Percentiles rank a stretch among this genome's conserved stretches.
These are phyloP conservation scores for Ceyx margarethae DNA, from an alignment of 2,113 vertebrate genomes.

Conservation along the genomic window DNA sequence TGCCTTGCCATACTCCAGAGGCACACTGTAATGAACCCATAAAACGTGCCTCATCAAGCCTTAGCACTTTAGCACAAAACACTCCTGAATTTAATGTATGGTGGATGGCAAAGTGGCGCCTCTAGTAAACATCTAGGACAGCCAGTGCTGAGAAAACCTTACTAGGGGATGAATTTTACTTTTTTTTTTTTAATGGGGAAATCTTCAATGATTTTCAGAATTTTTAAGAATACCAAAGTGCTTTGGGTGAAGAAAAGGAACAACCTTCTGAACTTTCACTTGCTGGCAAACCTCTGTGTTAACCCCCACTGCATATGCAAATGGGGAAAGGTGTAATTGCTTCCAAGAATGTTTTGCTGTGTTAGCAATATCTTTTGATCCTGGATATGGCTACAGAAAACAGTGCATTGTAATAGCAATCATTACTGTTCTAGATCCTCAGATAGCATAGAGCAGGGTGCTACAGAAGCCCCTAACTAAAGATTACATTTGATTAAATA, in stretches of 20 bases:
- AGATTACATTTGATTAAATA: conserved; percentile 31
- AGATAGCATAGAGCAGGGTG: not conserved
- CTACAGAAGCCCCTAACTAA: conserved; percentile 23
- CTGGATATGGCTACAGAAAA: not conserved
- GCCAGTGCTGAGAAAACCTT: not conserved
- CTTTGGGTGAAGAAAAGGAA: not conserved
- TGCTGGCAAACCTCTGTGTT: not conserved
- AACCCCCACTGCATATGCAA: not conserved
- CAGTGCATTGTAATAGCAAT: not conserved
- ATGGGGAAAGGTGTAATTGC: not conserved
- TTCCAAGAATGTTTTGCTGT: not conserved
- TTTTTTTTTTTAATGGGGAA: not conserved
- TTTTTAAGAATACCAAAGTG: not conserved
- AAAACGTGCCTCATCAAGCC: conserved; percentile 54
- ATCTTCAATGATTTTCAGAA: not conserved
- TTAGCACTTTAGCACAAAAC: not conserved
- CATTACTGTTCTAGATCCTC: not conserved
- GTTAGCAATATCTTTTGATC: not conserved
- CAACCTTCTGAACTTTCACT: not conserved
- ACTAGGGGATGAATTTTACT: not conserved
- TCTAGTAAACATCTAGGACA: not conserved
- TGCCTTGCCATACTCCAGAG: conserved; percentile 34
- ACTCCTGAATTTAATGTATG: not conserved
- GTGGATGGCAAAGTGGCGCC: not conserved
- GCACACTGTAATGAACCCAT: conserved; percentile 3